Evolutionary conservation across 2,113 vertebrate genomes (phyloP).

Genomic region (Xerus inauris): DNA sequence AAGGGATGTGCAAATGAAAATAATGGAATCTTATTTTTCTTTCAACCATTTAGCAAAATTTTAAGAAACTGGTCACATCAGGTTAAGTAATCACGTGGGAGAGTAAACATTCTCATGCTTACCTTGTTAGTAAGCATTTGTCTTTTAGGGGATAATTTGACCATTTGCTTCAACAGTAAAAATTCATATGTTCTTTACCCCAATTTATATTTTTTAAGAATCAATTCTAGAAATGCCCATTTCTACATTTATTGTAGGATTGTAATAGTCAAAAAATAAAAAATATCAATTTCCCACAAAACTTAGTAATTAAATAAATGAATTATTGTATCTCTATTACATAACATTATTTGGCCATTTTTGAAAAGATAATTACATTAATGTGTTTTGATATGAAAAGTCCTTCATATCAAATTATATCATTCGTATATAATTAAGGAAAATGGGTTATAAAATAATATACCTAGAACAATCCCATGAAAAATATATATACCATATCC

Average conservation of each 20-base stretch:
- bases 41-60: background rate
- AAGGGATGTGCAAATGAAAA: background rate
- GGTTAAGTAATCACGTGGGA: background rate
- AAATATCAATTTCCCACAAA: background rate
- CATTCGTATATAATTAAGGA: conserved; percentile 1
- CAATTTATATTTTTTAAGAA: background rate
- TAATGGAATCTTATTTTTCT: background rate
- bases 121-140: background rate
- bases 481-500: background rate
- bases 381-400: background rate
- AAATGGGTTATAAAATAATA: background rate
- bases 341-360: conserved; percentile 40
- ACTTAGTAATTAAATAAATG: background rate
- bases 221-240: background rate
- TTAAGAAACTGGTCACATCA: background rate
- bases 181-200: background rate
- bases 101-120: background rate
- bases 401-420: no score
- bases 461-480: background rate
- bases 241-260: background rate
- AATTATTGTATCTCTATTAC: background rate
- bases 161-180: conserved; percentile 22
- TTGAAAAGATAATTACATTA: background rate
- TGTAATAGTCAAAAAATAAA: background rate
- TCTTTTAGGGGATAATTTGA: background rate